These are phyloP conservation scores for Malaclemys terrapin DNA, from an alignment of 2,113 vertebrate species.

Conservation along the genomic window DNA sequence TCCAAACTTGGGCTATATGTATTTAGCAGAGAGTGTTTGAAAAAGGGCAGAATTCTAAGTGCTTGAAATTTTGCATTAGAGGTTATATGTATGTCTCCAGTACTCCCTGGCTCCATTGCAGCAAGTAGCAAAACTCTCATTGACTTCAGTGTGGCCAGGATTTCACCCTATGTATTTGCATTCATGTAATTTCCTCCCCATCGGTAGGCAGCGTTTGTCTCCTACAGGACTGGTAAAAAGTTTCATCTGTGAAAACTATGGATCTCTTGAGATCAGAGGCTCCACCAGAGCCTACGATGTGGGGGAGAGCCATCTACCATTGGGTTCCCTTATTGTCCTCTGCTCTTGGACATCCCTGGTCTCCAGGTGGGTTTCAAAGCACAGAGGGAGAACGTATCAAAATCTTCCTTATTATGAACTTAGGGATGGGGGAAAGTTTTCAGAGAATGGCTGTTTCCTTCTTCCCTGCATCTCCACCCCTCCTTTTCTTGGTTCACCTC, in stretches of 20 bases:
- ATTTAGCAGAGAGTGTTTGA: neutral
- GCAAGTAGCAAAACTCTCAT: neutral
- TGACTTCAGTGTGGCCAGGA: neutral
- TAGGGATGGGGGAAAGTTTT: no score
- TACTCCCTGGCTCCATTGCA: neutral
- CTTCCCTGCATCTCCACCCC: neutral
- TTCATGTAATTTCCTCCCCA: no score
- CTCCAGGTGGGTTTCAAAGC: neutral
- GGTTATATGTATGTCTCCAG: neutral
- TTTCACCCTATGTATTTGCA: neutral
- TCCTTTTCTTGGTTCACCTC: neutral
- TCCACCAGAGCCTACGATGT: neutral
- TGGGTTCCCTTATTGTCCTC: neutral
- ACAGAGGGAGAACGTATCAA: neutral
- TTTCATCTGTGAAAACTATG: neutral
- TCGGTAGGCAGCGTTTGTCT: neutral
- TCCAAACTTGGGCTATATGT: neutral
- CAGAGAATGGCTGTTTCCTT: neutral
- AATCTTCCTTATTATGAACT: neutral
- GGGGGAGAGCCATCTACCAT: neutral
- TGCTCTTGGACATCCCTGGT: neutral
- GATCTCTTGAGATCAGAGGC: neutral
- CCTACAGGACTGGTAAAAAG: neutral
- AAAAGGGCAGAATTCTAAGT: neutral
- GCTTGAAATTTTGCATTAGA: neutral